Percentiles rank a stretch among this genome's conserved stretches.
phyloP scores from a whole-genome alignment of 2,888 invertebrate genomes.

The Nomada goodeniana region DNA sequence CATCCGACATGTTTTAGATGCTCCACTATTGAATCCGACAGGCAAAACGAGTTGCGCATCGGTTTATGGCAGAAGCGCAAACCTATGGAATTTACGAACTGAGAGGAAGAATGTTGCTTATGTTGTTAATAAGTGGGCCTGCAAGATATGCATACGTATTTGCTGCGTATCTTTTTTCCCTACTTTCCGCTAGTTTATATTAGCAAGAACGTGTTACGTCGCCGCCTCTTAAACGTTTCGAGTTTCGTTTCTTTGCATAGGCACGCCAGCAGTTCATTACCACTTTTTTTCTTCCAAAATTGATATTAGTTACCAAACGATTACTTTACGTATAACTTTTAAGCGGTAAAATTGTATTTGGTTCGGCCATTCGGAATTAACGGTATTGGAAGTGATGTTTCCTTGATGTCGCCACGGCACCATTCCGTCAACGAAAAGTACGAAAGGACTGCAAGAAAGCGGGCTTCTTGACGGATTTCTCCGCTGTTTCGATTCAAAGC shows the following conservation, averaged over 20 bases:
- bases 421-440: neutral
- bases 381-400: no score
- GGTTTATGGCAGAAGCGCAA: constrained; percentile 27
- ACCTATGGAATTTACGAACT: constrained; percentile 4
- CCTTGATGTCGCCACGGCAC: no score
- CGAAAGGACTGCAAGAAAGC: neutral
- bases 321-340: no score
- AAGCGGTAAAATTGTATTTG: no score
- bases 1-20: constrained; percentile 40
- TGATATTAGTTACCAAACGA: no score
- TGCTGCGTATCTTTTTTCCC: neutral
- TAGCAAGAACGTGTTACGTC: no score
- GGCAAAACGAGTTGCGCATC: constrained; percentile 41
- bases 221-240: neutral
- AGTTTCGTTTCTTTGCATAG: neutral
- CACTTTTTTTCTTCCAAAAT: no score
- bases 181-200: neutral
- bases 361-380: no score
- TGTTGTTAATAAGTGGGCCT: neutral
- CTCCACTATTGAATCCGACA: constrained; percentile 52
- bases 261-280: no score
- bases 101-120: constrained; percentile 4
- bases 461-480: constrained; percentile 2
- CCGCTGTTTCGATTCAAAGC: constrained; percentile 11
- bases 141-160: neutral